phyloP scores from a whole-genome alignment of 2,797 vertebrate species.

The Sarcophilus harrisii region DNA sequence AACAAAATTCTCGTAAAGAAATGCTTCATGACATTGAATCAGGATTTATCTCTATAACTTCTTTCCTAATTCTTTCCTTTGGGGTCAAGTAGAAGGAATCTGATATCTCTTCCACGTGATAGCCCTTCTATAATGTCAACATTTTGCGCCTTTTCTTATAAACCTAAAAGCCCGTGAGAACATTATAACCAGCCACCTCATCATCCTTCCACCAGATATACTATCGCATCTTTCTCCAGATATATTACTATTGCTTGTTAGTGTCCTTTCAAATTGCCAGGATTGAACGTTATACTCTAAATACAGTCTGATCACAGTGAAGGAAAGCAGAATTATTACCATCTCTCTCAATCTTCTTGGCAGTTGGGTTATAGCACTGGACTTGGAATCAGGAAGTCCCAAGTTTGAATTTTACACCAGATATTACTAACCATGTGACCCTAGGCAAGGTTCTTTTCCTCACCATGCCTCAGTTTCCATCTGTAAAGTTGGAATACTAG shows the following conservation, averaged over 20 bases:
- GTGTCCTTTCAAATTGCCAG: background rate
- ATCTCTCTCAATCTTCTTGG: background rate
- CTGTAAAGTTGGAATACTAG: background rate
- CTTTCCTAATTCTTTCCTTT: background rate
- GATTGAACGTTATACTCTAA: background rate
- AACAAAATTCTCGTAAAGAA: background rate
- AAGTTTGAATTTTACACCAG: background rate
- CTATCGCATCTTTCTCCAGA: background rate
- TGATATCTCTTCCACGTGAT: background rate
- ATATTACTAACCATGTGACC: background rate
- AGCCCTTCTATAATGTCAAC: background rate
- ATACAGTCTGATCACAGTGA: background rate
- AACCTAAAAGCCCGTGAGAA: background rate
- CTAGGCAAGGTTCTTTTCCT: background rate
- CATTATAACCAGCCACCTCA: background rate
- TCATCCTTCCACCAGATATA: background rate
- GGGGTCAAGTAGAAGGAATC: background rate
- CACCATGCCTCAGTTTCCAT: background rate
- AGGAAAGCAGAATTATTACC: background rate
- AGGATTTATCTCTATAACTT: background rate
- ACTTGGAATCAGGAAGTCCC: background rate
- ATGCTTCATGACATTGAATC: background rate
- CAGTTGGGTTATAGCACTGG: background rate
- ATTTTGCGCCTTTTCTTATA: background rate
- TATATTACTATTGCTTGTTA: background rate